A percentile compares a stretch with the other conserved stretches of the same genome.
Evolutionary conservation across 2,797 vertebrate species (phyloP).

Genomic region (Cheirogaleus major): DNA sequence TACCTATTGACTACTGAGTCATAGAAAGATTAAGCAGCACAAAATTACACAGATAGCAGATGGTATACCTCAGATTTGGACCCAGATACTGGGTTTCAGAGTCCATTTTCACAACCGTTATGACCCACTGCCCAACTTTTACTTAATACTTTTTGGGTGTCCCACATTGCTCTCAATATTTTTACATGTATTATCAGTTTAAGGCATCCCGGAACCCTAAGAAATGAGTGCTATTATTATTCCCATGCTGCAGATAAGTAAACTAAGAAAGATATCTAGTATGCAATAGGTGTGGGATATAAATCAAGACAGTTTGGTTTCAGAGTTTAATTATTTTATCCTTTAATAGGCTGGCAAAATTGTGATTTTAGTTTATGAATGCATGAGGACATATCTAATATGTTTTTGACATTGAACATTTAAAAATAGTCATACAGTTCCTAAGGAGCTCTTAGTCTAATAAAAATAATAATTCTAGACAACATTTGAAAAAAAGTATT

Average conservation of each 20-base stretch:
- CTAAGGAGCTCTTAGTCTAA: neutral
- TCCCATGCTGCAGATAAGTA: neutral
- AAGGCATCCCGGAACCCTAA: neutral
- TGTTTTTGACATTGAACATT: neutral
- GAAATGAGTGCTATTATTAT: neutral
- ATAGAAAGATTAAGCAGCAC: neutral
- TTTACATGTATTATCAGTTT: neutral
- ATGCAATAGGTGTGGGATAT: fast-evolving
- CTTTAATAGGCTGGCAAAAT: neutral
- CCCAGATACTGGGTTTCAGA: neutral
- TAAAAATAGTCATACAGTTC: neutral
- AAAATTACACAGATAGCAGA: neutral
- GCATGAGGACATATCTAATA: neutral
- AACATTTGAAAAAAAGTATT: neutral
- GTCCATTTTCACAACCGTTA: neutral
- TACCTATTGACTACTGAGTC: neutral
- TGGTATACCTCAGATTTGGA: neutral
- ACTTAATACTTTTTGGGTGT: neutral
- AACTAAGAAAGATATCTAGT: neutral
- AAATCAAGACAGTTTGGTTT: neutral
- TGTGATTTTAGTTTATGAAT: neutral
- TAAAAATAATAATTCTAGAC: neutral
- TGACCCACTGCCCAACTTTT: neutral
- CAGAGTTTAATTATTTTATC: neutral
- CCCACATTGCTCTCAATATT: neutral